phyloP scores from a whole-genome alignment of 1,140 invertebrate species.

The Brachionus koreanus region DNA sequence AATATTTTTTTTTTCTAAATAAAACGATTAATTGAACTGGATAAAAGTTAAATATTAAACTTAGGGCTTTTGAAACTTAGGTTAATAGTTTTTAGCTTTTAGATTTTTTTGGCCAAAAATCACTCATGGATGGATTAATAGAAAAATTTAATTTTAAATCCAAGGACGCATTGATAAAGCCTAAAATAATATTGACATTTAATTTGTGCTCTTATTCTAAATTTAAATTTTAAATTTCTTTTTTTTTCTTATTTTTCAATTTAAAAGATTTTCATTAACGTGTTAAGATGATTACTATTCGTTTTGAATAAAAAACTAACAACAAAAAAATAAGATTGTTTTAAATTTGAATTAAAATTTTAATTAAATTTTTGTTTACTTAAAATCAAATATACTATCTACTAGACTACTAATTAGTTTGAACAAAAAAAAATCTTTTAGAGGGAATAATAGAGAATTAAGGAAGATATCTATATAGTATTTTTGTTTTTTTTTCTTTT shows the following conservation, averaged over 20 bases:
- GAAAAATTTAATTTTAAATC: neutral
- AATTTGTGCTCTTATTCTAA: neutral
- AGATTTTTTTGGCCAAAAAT: neutral
- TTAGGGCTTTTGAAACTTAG: neutral
- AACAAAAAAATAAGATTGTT: neutral
- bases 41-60: neutral
- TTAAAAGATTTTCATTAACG: neutral
- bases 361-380: conserved; percentile 30
- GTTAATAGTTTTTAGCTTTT: neutral
- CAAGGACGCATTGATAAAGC: neutral
- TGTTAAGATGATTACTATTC: too few relatives aligned
- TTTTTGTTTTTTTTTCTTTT: neutral
- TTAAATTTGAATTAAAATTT: neutral
- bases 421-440: conserved; percentile 4
- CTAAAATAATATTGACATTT: conserved; percentile 14
- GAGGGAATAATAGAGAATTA: conserved; percentile 7
- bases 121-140: neutral
- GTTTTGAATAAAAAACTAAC: too few relatives aligned
- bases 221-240: conserved; percentile 35
- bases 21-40: neutral
- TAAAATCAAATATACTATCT: neutral
- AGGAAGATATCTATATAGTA: neutral
- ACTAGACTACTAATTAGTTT: conserved; percentile 3
- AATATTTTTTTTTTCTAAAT: neutral
- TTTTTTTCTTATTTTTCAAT: neutral